phyloP scores from a whole-genome alignment of 2,113 vertebrate species.

The Cranoglanis bouderius region DNA sequence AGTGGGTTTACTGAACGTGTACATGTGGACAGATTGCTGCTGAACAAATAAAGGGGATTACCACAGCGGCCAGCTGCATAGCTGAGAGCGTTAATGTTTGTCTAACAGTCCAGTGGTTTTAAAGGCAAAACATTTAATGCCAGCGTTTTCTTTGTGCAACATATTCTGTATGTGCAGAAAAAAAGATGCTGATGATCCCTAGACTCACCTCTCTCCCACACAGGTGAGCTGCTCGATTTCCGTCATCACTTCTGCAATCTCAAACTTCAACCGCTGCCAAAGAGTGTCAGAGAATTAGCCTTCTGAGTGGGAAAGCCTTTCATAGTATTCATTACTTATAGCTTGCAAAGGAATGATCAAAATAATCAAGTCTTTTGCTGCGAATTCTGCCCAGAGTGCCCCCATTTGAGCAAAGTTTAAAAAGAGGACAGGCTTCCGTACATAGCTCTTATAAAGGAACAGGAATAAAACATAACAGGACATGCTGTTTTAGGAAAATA shows the following conservation, averaged over 20 bases:
- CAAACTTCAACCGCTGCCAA: slow-evolving; percentile 91
- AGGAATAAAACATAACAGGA: neutral
- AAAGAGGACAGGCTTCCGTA: neutral
- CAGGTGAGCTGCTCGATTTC: slow-evolving; percentile 96
- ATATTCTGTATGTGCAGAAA: neutral
- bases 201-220: slow-evolving; percentile 88
- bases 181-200: neutral
- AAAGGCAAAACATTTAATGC: neutral
- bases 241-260: slow-evolving; percentile 97
- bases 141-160: neutral
- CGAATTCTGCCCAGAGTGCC: no score
- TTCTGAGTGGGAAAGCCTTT: neutral
- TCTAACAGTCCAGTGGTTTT: neutral
- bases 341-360: neutral
- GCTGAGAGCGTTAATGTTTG: neutral
- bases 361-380: neutral
- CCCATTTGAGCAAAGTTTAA: neutral
- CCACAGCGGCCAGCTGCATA: slow-evolving; percentile 52
- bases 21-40: slow-evolving; percentile 42
- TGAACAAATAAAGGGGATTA: slow-evolving; percentile 52
- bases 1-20: slow-evolving; percentile 57
- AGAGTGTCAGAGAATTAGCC: slow-evolving; percentile 28
- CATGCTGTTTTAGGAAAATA: neutral
- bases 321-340: neutral
- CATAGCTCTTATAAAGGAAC: neutral